phyloP scores from a whole-genome alignment of 2,113 vertebrate genomes.

The Pseudopipra pipra region DNA sequence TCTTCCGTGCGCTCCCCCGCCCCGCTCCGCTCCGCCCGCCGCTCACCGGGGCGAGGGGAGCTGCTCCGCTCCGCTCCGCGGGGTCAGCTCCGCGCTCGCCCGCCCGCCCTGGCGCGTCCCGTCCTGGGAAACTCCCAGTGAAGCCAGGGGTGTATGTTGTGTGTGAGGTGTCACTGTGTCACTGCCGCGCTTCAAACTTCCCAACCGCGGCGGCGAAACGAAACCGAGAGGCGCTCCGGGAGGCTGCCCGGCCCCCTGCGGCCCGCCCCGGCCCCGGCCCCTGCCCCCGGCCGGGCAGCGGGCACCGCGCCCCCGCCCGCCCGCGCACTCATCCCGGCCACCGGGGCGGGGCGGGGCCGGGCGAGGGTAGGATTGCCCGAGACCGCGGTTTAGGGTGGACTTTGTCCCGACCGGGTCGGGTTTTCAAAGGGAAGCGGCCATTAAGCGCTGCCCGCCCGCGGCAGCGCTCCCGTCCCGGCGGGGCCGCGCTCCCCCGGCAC shows the following conservation, averaged over 20 bases:
- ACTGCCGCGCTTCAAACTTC: not conserved
- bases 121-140: not conserved
- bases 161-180: not conserved
- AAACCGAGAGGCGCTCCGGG: not conserved
- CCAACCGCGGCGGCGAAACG: not conserved
- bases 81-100: not conserved
- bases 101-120: not conserved
- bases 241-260: too few species aligned
- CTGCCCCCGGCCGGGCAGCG: not conserved
- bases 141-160: not conserved
- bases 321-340: not conserved
- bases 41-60: not conserved
- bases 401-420: slow-evolving; percentile 16
- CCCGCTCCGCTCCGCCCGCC: not conserved
- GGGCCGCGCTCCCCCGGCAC: not conserved
- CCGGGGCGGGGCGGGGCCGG: not conserved
- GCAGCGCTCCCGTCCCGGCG: not conserved
- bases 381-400: not conserved
- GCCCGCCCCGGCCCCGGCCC: not conserved
- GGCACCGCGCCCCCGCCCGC: not conserved
- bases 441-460: not conserved
- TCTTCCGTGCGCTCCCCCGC: not conserved
- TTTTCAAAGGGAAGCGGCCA: slow-evolving; percentile 3
- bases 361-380: not conserved
- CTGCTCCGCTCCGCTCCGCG: not conserved